Conservation (phyloP, 64 coral and sea anemone species). For the Actinia tenebrosa region DNA sequence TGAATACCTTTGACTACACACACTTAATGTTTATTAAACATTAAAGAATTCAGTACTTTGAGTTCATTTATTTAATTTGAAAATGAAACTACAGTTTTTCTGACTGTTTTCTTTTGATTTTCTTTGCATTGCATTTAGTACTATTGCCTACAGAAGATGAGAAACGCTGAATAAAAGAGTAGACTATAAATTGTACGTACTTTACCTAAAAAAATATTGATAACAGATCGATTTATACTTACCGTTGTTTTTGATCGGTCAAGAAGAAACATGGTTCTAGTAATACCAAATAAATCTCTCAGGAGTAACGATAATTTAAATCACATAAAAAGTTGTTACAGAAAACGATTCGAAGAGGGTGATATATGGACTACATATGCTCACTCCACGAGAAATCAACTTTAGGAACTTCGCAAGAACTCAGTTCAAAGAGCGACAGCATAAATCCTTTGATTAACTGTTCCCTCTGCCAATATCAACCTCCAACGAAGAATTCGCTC, state of each 20-base stretch:
- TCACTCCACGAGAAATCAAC: too few relatives aligned
- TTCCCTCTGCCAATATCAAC: background rate
- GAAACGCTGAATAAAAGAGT: background rate
- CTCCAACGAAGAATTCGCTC: background rate
- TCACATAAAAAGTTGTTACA: background rate
- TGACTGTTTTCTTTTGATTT: background rate
- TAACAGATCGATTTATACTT: background rate
- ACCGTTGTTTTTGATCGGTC: constrained; percentile 41
- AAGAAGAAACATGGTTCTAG: constrained; percentile 46
- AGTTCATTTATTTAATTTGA: background rate
- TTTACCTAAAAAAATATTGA: background rate
- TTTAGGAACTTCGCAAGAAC: background rate
- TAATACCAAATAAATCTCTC: background rate
- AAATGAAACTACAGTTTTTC: background rate
- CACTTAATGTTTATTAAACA: background rate
- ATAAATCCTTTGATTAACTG: background rate
- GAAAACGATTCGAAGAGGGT: background rate
- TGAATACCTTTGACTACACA: background rate
- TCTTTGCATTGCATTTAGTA: background rate
- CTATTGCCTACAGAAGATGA: background rate
- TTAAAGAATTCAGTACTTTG: background rate
- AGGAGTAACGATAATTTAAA: too few relatives aligned
- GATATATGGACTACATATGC: background rate
- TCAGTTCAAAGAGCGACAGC: background rate
- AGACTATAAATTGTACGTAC: background rate